Evolutionary conservation across 2,888 invertebrate genomes (phyloP), one percentile per base, ranked within the genome.

Genomic region (Tromatobia lineatoria): DNA sequence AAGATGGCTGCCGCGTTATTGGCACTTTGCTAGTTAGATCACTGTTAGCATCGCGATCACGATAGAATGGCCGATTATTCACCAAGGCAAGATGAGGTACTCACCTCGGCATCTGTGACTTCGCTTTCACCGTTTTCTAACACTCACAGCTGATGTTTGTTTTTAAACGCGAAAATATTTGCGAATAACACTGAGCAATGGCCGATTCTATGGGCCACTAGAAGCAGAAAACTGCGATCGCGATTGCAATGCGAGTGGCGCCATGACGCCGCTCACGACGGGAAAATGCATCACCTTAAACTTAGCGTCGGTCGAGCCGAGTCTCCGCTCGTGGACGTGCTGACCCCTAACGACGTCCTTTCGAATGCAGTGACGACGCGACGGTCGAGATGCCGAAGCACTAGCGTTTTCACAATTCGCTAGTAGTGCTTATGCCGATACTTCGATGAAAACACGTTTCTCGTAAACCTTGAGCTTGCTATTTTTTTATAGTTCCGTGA

Each of bases 1-100:
- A 92, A 92, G 90, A 92, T 92, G 92, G 92, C 89, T 89, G 89
- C 86, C 87, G 83, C 69, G 82, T 88, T 88, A 91, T 90, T 89
- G 90, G 84, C 85, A 82, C 77, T 78, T 75, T 23, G 57, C 54
- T 66, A 61, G 76, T 85, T 84, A 82, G 85, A 75, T 74, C 73
- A 82, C 80, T 57, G 73, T 69, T 79, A 34, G 64, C 59, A 13
- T 47, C 66, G 59, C 38, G 67, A 87, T 82, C 83, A 87, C 86
- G 81, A 84, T 57, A 29, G 74, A 61, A 83, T 82, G 85, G 66
- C 69, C 67, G 77, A 69, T 78, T 77, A 59, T 70, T 42, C 15
- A 23, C 15, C 34, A n/a, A 57, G 11, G 18, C 34, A 10, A 25
- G 15, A 42, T 25, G 29, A 64, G 50, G 66, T 52, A 87, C 87